Base-by-base conservation (phyloP, 1,140 invertebrate species). In the Heliothis virescens region DNA sequence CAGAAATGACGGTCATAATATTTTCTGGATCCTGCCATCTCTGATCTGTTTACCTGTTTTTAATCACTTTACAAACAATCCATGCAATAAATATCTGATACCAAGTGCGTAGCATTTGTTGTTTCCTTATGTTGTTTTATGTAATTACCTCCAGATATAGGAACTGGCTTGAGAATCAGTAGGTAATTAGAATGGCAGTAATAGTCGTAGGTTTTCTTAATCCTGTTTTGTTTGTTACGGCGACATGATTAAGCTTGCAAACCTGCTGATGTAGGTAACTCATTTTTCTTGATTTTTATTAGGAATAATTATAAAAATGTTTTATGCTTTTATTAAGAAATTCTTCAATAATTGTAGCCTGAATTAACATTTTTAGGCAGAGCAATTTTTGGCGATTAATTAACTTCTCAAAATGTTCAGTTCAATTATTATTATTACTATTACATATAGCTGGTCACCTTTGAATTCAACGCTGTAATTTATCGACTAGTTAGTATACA, bases 41-140 rank as follows among this genome's bases (percentile, higher is more conserved):
- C 5, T 41, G 34, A 41, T 41, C 34, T 41, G 5, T 41, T 9
- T 5, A 41, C 9, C 34, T 41, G 34, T 5, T 9, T 9, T 7
- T 41, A 41, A 41, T 41, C 34, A 9, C 5, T 41, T 9, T 7
- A 41, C 55, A 18, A 21, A 21, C 16, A 21, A 57, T 10, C 26
- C 13, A 57, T 57, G 18, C 16, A 57, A 57, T 57, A 57, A 9
- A 57, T 26, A 26, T 1, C 18, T 21, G 1, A 57, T 21, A 41
- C 13, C 15, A n/a, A 63, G 34, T 16, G 21, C 21, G 10, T 60
- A 60, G 26, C 26, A 12, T 41, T 47, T 15, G 60, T 34, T 41
- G 60, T 16, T 63, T 63, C 29, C 34, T 63, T 10, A 63, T 41
- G 29, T 41, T 41, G 34, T 41, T 63, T 63, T 48, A 50, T 65